Evolutionary conservation across 2,113 vertebrate species (phyloP).

Genomic region (Callospermophilus lateralis): DNA sequence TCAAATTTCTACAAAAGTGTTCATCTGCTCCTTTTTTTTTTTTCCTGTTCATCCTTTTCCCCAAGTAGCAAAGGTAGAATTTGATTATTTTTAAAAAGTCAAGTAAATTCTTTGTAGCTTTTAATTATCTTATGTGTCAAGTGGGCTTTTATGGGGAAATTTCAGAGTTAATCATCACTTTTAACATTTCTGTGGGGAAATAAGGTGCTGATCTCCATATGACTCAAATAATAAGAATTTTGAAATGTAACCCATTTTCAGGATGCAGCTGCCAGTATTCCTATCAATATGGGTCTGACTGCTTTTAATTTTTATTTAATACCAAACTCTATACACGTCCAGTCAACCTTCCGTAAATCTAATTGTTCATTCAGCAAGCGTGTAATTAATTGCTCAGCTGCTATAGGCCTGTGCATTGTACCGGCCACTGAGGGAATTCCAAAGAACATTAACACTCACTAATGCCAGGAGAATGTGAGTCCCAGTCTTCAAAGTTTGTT

Average conservation of each 20-base stretch:
- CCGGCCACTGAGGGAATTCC: constrained; percentile 17
- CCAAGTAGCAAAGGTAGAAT: constrained; percentile 20
- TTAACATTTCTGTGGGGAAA: constrained; percentile 48
- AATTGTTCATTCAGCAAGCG: constrained; percentile 52
- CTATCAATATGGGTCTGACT: background rate
- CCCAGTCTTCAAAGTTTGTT: background rate
- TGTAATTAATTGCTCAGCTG: constrained; percentile 66
- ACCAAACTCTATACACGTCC: background rate
- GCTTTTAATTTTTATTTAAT: constrained; percentile 59
- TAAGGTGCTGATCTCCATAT: background rate
- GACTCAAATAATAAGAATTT: background rate
- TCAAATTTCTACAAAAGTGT: background rate
- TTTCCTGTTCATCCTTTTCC: background rate
- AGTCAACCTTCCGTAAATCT: constrained; percentile 64
- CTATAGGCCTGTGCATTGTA: background rate
- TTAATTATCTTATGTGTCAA: constrained; percentile 29
- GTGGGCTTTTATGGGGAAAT: constrained; percentile 24
- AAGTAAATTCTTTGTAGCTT: constrained; percentile 30
- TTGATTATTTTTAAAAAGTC: constrained; percentile 26
- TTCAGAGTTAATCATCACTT: constrained; percentile 25
- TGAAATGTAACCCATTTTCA: constrained; percentile 22
- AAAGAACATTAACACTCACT: constrained; percentile 16
- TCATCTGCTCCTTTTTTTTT: background rate
- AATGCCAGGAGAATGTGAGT: background rate
- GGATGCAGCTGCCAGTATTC: background rate